These are phyloP conservation scores for Chaunax sp. DNA, from an alignment of 2,797 vertebrate genomes.

Conservation along the genomic window DNA sequence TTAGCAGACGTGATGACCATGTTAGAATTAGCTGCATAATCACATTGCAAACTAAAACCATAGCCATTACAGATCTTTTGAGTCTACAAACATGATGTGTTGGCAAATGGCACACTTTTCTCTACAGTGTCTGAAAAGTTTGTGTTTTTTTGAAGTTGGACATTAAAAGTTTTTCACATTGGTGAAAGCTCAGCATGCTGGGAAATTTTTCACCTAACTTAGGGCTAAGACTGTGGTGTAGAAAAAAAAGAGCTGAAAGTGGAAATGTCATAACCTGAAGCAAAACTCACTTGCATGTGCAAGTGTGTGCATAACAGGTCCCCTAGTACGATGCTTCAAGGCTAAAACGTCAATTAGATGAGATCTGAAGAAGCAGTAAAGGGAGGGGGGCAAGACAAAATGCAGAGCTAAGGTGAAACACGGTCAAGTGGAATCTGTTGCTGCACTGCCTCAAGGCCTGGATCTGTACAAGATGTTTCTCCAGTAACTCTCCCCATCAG, in stretches of 20 bases:
- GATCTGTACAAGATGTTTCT: slow-evolving; percentile 55
- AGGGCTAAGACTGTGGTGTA: slow-evolving; percentile 26
- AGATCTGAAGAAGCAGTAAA: slow-evolving; percentile 47
- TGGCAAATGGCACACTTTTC: slow-evolving; percentile 15
- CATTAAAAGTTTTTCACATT: slow-evolving; percentile 25
- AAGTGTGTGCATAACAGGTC: slow-evolving; percentile 11
- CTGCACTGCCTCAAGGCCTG: slow-evolving; percentile 38
- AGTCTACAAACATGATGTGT: slow-evolving; percentile 8
- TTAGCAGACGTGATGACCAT: neutral
- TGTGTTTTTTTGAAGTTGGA: slow-evolving; percentile 25
- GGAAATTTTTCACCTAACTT: slow-evolving; percentile 37
- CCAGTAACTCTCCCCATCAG: slow-evolving; percentile 51
- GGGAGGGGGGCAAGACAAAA: slow-evolving; percentile 44
- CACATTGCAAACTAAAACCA: slow-evolving; percentile 5
- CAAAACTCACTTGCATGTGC: slow-evolving; percentile 27
- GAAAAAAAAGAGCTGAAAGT: slow-evolving; percentile 44
- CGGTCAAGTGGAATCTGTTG: slow-evolving; percentile 47
- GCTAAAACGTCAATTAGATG: slow-evolving; percentile 67
- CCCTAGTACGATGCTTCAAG: slow-evolving; percentile 55
- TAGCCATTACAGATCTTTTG: slow-evolving; percentile 8
- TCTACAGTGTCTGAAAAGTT: slow-evolving; percentile 11
- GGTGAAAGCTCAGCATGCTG: slow-evolving; percentile 60
- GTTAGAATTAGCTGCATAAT: slow-evolving; percentile 10
- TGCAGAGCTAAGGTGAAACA: slow-evolving; percentile 65
- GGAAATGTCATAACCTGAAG: slow-evolving; percentile 51